phyloP scores from a whole-genome alignment of 2,113 vertebrate species.

The Eclectus roratus region DNA sequence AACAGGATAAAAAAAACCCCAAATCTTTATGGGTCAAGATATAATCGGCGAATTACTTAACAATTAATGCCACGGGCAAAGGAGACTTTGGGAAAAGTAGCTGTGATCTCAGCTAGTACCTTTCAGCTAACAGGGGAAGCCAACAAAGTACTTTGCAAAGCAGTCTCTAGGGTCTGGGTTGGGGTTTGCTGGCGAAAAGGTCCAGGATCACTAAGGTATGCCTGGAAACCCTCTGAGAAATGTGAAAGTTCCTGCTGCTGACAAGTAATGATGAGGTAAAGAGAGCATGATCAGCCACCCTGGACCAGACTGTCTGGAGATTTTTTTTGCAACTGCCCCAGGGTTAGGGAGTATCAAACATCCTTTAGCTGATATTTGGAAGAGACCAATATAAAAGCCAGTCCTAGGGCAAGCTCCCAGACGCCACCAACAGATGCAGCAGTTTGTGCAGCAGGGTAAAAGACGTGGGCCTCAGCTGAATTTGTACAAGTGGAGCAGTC shows the following conservation, averaged over 20 bases:
- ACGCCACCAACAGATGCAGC: background rate
- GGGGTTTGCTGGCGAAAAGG: background rate
- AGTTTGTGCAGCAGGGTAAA: background rate
- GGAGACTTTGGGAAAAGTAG: background rate
- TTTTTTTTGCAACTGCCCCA: background rate
- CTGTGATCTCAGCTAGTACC: background rate
- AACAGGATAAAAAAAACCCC: background rate
- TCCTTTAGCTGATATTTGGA: background rate
- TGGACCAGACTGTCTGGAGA: background rate
- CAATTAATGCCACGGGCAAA: background rate
- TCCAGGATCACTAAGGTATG: background rate
- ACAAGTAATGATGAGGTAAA: background rate
- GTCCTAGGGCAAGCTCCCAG: background rate
- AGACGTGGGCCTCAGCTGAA: background rate
- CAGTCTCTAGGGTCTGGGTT: background rate
- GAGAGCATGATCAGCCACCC: background rate
- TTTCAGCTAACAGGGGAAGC: background rate
- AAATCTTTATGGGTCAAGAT: background rate
- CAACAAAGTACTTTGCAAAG: background rate
- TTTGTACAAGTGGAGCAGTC: background rate
- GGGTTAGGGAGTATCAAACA: background rate
- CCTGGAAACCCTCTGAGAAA: background rate
- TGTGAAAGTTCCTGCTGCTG: background rate
- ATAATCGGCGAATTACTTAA: background rate
- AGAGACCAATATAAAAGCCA: background rate